Base-by-base conservation (phyloP, 2,797 vertebrate genomes). In the Remorina albescens region DNA sequence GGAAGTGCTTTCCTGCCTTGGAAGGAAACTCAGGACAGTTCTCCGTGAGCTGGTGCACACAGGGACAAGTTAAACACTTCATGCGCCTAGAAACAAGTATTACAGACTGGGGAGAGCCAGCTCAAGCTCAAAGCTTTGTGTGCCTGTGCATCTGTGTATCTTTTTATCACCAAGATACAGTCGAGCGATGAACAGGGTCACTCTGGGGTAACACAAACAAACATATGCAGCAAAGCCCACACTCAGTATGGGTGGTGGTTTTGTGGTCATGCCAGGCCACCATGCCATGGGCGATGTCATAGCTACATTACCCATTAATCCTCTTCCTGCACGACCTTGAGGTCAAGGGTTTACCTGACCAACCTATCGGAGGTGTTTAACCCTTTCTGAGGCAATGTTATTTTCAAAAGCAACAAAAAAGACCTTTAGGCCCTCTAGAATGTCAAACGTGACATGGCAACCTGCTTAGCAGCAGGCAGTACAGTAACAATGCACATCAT, bases 191-290 rank as follows among this genome's bases (percentile, higher is more conserved):
- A 69, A 75, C 63, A 37, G 51, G 67, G 67, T 83, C 71, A 80
- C 19, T 15, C 62, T 39, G 50, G 69, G 71, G 71, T 78, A 70
- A 80, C 59, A 55, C 65, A 53, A 26, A 73, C 67, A 70, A 36
- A 74, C 26, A 57, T 2, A 68, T 60, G 71, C n/a, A 58, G 4
- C 66, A 8, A 64, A 44, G 23, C 34, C 19, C 56, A 62, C 36
- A 41, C 37, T 8, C 30, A 67, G 19, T 18, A 13, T 28, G 28
- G 10, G 47, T 21, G 2, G 21, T 30, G 67, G 68, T 71, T 71
- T 51, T 83, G 79, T 87, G 80, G 71, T 91, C 85, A 90, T 76
- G 67, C 53, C 76, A 85, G 80, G 78, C 82, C n/a, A n/a, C n/a
- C n/a, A n/a, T n/a, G n/a, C n/a, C n/a, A n/a, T n/a, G n/a, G n/a